A percentile compares a stretch with the other conserved stretches of the same genome.
These are phyloP conservation scores for Drosophila simulans DNA, from an alignment of 1,140 invertebrate genomes.

Conservation along the genomic window DNA sequence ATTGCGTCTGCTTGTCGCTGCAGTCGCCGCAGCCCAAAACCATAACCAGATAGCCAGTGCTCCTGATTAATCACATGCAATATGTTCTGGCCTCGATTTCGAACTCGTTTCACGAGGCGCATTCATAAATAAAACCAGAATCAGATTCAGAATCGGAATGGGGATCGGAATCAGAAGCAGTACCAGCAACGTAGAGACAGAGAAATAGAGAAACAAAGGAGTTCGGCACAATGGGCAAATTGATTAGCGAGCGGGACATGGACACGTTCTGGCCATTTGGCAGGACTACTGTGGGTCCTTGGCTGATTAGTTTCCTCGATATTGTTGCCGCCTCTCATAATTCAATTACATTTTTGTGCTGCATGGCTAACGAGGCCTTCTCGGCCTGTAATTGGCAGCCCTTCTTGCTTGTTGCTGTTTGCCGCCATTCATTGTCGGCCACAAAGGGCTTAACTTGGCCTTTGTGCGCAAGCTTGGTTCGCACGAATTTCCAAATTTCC, in stretches of 20 bases:
- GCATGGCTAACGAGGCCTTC: slow-evolving; percentile 34
- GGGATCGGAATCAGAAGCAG: neutral
- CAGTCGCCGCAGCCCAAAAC: slow-evolving; percentile 42
- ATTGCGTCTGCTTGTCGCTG: slow-evolving; percentile 52
- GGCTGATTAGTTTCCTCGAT: slow-evolving; percentile 37
- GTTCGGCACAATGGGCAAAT: slow-evolving; percentile 49
- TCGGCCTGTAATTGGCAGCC: slow-evolving; percentile 55
- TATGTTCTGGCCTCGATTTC: slow-evolving; percentile 43
- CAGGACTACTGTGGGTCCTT: slow-evolving; percentile 15
- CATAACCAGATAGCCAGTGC: slow-evolving; percentile 45
- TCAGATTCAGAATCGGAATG: neutral
- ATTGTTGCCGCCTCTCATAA: slow-evolving; percentile 54
- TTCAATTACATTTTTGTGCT: slow-evolving; percentile 67
- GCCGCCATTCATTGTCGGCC: slow-evolving; percentile 43
- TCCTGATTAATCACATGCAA: slow-evolving; percentile 78
- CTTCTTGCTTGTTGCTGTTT: slow-evolving; percentile 13
- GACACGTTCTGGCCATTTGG: slow-evolving; percentile 44
- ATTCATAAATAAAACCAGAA: slow-evolving; percentile 67
- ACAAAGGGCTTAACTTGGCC: slow-evolving; percentile 69
- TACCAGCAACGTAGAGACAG: neutral
- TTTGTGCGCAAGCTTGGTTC: slow-evolving; percentile 35
- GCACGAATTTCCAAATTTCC: slow-evolving; percentile 40
- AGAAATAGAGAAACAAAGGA: slow-evolving; percentile 30
- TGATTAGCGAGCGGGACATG: slow-evolving; percentile 56
- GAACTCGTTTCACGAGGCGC: slow-evolving; percentile 27